Base-by-base conservation (phyloP, 1,140 invertebrate species). In the Orchestia grillus region DNA sequence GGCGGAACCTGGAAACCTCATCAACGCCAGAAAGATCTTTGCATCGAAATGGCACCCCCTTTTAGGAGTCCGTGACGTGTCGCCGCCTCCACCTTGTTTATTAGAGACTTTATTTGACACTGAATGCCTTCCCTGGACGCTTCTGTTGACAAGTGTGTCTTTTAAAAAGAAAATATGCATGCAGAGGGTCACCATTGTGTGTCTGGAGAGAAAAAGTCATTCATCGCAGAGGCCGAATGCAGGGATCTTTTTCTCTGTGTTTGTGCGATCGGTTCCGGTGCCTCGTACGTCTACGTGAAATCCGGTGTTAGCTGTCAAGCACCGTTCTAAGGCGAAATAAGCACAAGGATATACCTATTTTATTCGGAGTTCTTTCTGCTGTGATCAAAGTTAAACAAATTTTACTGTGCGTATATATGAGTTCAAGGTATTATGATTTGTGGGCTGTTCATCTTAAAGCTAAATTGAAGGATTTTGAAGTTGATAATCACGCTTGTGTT, bases 21-120 rank as follows among this genome's bases (percentile, higher is more conserved):
- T 94, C 92, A 94, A 44, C 92, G 43, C 43, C 36, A 47, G 92
- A 94, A 94, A 94, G 92, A 94, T 94, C 92, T 94, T 94, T 94
- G 92, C 92, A 94, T 94, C 92, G 92, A 94, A 94, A 94, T 94
- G 92, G 92, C 47, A 44, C 6, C 43, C 41, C 92, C 40, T 94
- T 94, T 44, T 40, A 92, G 90, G 90, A 28, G 41, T 45, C 43
- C 8, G 44, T n/a, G 92, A 94, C 92, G 92, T 15, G 44, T 40
- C 44, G 92, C 44, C 44, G 43, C 92, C 43, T 44, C 1, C 43
- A 44, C 44, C 43, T n/a, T 47, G 92, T 94, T 45, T 94, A 94
- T 94, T 94, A 94, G 44, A 47, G 47, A 94, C 36, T 94, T 94
- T 94, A 94, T 94, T 94, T 94, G 92, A 94, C 92, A 47, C 92